Percentiles rank a stretch among this genome's conserved stretches.
Evolutionary conservation across 2,797 vertebrate species (phyloP).

Genomic region (Tragopan temminckii): DNA sequence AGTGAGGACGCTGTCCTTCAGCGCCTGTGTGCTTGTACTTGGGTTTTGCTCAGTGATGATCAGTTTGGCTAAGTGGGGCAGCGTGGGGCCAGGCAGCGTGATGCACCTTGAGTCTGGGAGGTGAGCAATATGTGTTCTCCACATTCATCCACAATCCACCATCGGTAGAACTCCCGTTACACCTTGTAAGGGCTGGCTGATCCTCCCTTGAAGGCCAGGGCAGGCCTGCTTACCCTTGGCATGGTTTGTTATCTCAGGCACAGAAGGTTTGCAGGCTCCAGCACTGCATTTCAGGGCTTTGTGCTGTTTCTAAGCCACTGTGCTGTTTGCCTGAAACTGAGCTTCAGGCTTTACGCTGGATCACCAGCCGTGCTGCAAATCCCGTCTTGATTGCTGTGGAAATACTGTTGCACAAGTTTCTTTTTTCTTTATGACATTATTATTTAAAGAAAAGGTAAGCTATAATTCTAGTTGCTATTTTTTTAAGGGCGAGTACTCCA

Average conservation of each 20-base stretch:
- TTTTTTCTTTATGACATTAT: background rate
- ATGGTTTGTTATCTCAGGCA: background rate
- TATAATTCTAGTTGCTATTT: background rate
- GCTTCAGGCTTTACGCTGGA: background rate
- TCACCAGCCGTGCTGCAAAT: background rate
- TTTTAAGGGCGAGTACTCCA: background rate
- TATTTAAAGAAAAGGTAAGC: background rate
- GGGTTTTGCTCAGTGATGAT: background rate
- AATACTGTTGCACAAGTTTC: background rate
- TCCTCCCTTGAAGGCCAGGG: background rate
- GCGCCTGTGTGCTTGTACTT: accelerated
- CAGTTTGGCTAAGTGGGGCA: background rate
- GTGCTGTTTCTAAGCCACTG: background rate
- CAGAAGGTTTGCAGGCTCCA: background rate
- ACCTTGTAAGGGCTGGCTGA: background rate
- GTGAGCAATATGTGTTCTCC: background rate
- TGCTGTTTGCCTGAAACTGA: background rate
- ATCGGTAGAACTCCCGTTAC: background rate
- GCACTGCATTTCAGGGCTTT: background rate
- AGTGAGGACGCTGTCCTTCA: accelerated
- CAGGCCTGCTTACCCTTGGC: background rate
- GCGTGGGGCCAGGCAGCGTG: background rate
- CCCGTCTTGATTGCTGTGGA: background rate
- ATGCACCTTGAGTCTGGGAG: background rate
- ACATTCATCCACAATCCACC: background rate